Conservation (phyloP, 64 coral and sea anemone species). For the Montipora sp. region DNA sequence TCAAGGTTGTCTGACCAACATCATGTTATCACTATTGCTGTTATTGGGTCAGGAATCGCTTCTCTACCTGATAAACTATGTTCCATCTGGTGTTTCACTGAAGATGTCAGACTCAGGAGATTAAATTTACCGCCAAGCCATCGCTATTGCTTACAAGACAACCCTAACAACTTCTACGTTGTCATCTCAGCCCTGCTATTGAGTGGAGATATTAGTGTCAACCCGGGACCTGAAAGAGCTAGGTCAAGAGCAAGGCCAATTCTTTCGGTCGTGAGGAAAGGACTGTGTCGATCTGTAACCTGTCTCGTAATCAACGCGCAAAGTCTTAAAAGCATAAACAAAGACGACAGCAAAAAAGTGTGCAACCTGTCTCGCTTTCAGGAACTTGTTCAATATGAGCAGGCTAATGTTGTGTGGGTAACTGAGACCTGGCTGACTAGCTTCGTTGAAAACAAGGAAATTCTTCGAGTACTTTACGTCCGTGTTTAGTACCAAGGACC, state of each 20-base stretch:
- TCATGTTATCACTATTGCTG: background rate
- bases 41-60: conserved; percentile 21
- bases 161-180: conserved; percentile 28
- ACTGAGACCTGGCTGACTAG: conserved; percentile 69
- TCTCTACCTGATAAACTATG: conserved; percentile 5
- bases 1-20: background rate
- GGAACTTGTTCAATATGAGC: conserved; percentile 64
- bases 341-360: conserved; percentile 41
- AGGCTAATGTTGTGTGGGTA: conserved; percentile 61
- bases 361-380: conserved; percentile 60
- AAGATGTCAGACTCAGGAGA: background rate
- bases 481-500: too few relatives aligned
- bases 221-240: conserved; percentile 32
- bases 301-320: conserved; percentile 70
- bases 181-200: conserved; percentile 24
- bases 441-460: conserved; percentile 27
- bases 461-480: too few relatives aligned
- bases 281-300: conserved; percentile 23
- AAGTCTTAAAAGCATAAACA: conserved; percentile 70
- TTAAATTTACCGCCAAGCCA: conserved; percentile 43
- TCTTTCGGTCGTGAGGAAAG: conserved; percentile 40
- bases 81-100: conserved; percentile 30
- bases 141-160: conserved; percentile 21
- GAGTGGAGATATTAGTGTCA: conserved; percentile 49
- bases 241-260: conserved; percentile 5